These are phyloP conservation scores for Heliconius melpomene DNA, from an alignment of 1,140 invertebrate species.

Conservation along the genomic window DNA sequence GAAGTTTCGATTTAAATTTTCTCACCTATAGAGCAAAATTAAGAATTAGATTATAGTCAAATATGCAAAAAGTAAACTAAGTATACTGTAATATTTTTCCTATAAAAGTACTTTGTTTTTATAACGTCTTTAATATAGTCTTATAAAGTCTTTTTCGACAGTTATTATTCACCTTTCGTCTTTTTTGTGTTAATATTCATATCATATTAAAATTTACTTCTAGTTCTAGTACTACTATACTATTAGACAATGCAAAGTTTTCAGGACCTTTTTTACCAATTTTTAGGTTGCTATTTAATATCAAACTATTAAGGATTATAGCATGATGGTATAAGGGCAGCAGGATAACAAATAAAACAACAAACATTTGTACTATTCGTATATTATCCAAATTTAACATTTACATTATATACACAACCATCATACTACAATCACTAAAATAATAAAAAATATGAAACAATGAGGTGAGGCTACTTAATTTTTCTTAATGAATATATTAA, in stretches of 20 bases:
- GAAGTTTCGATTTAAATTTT: constrained; percentile 42
- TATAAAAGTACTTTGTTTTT: too few relatives aligned
- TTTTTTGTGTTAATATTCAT: too few relatives aligned
- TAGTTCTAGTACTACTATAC: too few relatives aligned
- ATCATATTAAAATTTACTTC: too few relatives aligned
- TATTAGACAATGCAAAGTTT: too few relatives aligned
- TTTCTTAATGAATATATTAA: too few relatives aligned
- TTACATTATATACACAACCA: constrained; percentile 61
- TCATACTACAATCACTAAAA: constrained; percentile 69
- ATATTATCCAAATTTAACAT: constrained; percentile 61
- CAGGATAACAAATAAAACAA: constrained; percentile 67
- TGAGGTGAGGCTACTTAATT: too few relatives aligned
- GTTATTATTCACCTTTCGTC: too few relatives aligned
- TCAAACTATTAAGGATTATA: constrained; percentile 48
- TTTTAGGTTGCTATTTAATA: neutral
- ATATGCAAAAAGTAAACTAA: neutral
- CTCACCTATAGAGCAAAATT: constrained; percentile 41
- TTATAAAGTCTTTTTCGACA: too few relatives aligned
- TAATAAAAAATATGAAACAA: neutral
- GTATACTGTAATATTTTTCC: neutral
- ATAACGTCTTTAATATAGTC: too few relatives aligned
- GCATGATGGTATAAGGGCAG: constrained; percentile 66
- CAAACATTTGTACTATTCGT: constrained; percentile 50
- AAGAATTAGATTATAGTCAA: neutral
- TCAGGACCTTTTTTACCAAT: too few relatives aligned